These are phyloP conservation scores for Callospermophilus lateralis DNA, from an alignment of 2,113 vertebrate species.

Conservation along the genomic window DNA sequence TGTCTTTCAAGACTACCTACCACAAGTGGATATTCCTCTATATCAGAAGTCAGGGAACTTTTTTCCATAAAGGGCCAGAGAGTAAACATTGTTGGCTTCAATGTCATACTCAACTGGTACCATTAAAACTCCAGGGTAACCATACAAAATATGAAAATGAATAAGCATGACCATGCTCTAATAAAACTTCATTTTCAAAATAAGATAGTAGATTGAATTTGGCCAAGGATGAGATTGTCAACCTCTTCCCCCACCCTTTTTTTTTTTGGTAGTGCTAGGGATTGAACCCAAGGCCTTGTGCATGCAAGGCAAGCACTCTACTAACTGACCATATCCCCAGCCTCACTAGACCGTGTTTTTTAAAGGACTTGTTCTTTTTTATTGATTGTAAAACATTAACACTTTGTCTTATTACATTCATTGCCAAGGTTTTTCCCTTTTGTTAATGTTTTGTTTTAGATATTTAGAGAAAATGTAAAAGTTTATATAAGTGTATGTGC, in stretches of 20 bases:
- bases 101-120: neutral
- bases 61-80: neutral
- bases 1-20: neutral
- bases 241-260: neutral
- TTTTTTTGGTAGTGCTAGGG: no score
- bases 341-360: neutral
- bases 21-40: constrained; percentile 8
- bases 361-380: neutral
- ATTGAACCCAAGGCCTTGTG: no score
- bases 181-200: constrained; percentile 23
- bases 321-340: no score
- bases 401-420: neutral
- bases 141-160: neutral
- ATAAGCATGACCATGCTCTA: neutral
- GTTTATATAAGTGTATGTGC: neutral
- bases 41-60: neutral
- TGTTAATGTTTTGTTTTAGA: neutral
- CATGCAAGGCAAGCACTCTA: no score
- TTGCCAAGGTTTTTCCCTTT: neutral
- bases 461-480: neutral
- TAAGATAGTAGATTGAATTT: neutral
- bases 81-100: neutral
- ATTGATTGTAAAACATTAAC: neutral
- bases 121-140: neutral
- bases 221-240: neutral